These are phyloP conservation scores for Gila orcuttii DNA, from an alignment of 2,113 vertebrate species.

Conservation along the genomic window DNA sequence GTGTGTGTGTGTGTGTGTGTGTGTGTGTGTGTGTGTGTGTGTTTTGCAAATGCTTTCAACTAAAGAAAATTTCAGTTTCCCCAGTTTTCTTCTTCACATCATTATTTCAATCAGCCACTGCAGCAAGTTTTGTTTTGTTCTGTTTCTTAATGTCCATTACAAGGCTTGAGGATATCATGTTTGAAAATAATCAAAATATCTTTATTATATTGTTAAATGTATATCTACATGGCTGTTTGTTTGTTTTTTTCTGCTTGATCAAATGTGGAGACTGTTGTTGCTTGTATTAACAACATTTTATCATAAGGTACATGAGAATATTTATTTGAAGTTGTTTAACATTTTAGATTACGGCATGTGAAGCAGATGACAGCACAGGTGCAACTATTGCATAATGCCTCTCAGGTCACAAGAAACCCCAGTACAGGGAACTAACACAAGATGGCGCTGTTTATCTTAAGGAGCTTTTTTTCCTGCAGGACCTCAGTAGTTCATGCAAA, in stretches of 20 bases:
- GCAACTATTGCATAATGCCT: constrained; percentile 26
- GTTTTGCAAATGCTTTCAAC: too few species aligned
- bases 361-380: neutral
- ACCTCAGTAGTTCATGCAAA: neutral
- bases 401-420: neutral
- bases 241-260: neutral
- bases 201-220: neutral
- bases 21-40: too few species aligned
- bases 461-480: neutral
- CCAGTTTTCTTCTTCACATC: neutral
- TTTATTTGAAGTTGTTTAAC: neutral
- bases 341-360: neutral
- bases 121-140: too few species aligned
- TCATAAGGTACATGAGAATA: neutral
- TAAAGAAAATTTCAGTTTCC: too few species aligned
- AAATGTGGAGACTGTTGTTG: neutral
- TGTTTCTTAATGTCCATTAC: too few species aligned
- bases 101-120: too few species aligned
- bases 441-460: constrained; percentile 63
- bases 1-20: too few species aligned
- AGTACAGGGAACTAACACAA: constrained; percentile 56
- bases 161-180: too few species aligned
- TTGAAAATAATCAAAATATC: neutral
- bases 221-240: neutral
- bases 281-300: neutral